Evolutionary conservation across 2,113 vertebrate species (phyloP).

Genomic region (Paramisgurnus dabryanus): DNA sequence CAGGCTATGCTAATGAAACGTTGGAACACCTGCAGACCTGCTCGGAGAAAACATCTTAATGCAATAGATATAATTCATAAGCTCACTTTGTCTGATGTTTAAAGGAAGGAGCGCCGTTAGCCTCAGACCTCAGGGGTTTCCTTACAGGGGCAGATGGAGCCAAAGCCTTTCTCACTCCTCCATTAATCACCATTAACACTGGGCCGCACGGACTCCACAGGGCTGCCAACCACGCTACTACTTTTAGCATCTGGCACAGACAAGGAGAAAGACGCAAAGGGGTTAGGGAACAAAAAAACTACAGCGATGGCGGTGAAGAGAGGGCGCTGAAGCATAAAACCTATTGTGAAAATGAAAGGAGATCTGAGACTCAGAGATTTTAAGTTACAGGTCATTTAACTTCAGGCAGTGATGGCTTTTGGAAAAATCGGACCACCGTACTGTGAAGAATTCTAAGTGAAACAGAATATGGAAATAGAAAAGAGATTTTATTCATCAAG

Average conservation of each 20-base stretch:
- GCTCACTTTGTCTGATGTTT: slow-evolving; percentile 39
- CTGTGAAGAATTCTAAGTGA: no score
- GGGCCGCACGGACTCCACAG: not conserved
- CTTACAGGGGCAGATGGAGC: slow-evolving; percentile 28
- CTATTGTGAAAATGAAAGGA: not conserved
- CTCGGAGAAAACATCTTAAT: slow-evolving; percentile 1
- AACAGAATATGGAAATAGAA: no score
- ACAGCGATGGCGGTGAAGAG: not conserved
- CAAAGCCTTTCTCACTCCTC: slow-evolving; percentile 26
- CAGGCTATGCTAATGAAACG: slow-evolving; percentile 1
- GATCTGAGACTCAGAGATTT: not conserved
- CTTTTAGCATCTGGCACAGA: slow-evolving; percentile 45
- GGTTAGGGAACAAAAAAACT: not conserved
- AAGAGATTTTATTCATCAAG: no score
- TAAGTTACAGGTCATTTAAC: not conserved
- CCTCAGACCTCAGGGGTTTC: slow-evolving; percentile 39
- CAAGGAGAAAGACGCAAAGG: slow-evolving; percentile 11
- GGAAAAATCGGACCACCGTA: no score
- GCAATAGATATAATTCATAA: slow-evolving; percentile 38
- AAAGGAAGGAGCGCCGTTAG: slow-evolving; percentile 25
- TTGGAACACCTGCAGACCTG: slow-evolving; percentile 24
- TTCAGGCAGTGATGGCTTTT: not conserved
- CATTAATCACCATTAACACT: slow-evolving; percentile 59
- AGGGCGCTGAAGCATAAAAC: not conserved
- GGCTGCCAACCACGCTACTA: slow-evolving; percentile 24